phyloP scores from a whole-genome alignment of 1,140 invertebrate genomes.

The Dendroctonus valens region DNA sequence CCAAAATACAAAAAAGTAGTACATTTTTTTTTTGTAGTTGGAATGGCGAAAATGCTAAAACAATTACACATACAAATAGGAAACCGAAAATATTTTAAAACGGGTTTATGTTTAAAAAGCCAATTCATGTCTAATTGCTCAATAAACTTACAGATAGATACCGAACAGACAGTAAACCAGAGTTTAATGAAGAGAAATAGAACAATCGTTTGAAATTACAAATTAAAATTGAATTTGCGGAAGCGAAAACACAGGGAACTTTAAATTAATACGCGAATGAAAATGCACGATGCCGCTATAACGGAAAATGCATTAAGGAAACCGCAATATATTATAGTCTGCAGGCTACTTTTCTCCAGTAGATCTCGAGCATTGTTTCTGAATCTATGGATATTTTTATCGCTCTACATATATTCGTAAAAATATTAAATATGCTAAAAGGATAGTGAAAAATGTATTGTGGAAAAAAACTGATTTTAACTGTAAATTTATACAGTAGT shows the following conservation, averaged over 20 bases:
- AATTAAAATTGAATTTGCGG: constrained; percentile 20
- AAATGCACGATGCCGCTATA: constrained; percentile 1
- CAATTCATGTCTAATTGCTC: neutral
- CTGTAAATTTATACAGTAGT: too few relatives aligned
- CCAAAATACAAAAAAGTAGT: too few relatives aligned
- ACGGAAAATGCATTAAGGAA: constrained; percentile 2
- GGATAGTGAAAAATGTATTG: too few relatives aligned
- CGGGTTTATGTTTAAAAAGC: neutral
- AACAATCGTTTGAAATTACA: constrained; percentile 9
- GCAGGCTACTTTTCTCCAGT: neutral
- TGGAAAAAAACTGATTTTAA: too few relatives aligned
- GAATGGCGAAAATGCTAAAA: too few relatives aligned
- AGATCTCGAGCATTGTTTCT: neutral
- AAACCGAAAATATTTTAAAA: too few relatives aligned
- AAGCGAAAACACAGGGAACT: constrained; percentile 2
- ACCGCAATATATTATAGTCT: constrained; percentile 3
- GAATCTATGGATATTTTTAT: neutral
- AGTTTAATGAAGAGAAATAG: constrained; percentile 14
- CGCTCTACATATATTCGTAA: too few relatives aligned
- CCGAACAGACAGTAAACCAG: constrained; percentile 1
- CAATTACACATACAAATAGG: too few relatives aligned
- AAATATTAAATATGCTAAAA: too few relatives aligned
- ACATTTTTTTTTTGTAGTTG: too few relatives aligned
- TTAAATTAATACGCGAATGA: constrained; percentile 11
- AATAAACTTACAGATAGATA: too few relatives aligned